These are phyloP conservation scores for Astur gentilis DNA, from an alignment of 2,113 vertebrate genomes.

Conservation along the genomic window DNA sequence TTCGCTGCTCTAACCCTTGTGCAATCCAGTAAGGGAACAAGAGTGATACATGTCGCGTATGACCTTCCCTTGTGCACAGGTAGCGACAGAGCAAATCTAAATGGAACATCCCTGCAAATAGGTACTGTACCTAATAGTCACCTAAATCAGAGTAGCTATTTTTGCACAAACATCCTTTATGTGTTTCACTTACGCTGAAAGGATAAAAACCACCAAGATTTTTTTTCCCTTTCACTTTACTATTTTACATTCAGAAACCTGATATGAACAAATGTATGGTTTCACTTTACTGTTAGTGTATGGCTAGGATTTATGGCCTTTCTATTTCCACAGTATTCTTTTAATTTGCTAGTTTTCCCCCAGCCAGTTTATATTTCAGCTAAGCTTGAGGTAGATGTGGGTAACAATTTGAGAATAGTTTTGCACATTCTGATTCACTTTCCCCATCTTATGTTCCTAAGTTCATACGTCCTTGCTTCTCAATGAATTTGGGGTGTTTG, in stretches of 20 bases:
- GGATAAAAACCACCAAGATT: not conserved
- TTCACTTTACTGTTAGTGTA: not conserved
- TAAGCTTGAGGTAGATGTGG: not conserved
- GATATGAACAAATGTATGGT: not conserved
- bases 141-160: not conserved
- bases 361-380: not conserved
- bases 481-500: not conserved
- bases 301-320: not conserved
- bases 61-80: not conserved
- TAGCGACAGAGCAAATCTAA: not conserved
- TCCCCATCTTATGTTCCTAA: not conserved
- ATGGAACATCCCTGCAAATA: not conserved
- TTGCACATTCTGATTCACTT: not conserved
- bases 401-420: not conserved
- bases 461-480: not conserved
- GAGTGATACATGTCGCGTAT: not conserved
- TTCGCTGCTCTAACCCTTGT: not conserved
- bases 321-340: slow-evolving; percentile 10
- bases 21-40: not conserved
- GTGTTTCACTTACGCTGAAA: slow-evolving; percentile 16
- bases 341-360: not conserved
- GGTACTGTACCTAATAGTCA: not conserved
- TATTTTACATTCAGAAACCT: not conserved
- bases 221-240: not conserved
- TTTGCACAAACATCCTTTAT: not conserved